These are phyloP conservation scores for Euleptes europaea DNA, from an alignment of 2,113 vertebrate species.

Conservation along the genomic window DNA sequence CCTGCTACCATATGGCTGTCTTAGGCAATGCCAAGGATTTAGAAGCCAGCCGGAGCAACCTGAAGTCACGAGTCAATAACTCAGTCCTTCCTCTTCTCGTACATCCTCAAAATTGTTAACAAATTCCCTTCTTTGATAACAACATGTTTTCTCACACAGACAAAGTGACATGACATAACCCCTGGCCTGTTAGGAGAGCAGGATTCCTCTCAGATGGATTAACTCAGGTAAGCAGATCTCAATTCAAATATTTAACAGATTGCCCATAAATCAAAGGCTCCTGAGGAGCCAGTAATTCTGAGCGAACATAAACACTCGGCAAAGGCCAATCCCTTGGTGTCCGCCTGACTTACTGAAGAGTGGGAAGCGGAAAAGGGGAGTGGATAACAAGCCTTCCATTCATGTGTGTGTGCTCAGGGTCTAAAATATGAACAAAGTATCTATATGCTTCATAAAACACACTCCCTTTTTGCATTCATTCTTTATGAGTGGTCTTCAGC, in stretches of 20 bases:
- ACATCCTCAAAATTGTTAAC: constrained; percentile 35
- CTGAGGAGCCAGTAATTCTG: constrained; percentile 52
- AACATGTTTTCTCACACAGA: constrained; percentile 42
- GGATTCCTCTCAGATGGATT: constrained; percentile 51
- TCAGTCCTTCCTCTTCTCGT: constrained; percentile 13
- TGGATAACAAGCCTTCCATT: constrained; percentile 51
- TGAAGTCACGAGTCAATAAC: constrained; percentile 23
- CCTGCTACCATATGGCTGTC: neutral
- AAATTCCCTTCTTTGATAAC: constrained; percentile 55
- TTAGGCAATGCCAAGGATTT: constrained; percentile 28
- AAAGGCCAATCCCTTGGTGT: constrained; percentile 39
- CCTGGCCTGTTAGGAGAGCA: constrained; percentile 53
- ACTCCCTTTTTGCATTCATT: constrained; percentile 33
- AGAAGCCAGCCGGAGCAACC: constrained; percentile 8
- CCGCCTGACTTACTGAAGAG: constrained; percentile 16
- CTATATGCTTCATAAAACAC: constrained; percentile 50
- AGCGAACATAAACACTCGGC: constrained; percentile 44
- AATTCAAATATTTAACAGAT: constrained; percentile 63
- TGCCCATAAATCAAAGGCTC: constrained; percentile 61
- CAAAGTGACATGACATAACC: constrained; percentile 45
- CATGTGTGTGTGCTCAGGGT: constrained; percentile 39
- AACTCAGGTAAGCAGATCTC: constrained; percentile 55
- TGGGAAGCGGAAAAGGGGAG: constrained; percentile 11
- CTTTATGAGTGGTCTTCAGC: constrained; percentile 39
- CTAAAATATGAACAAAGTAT: constrained; percentile 48